Conservation (phyloP, 2,797 vertebrate species). For the Mus caroli region DNA sequence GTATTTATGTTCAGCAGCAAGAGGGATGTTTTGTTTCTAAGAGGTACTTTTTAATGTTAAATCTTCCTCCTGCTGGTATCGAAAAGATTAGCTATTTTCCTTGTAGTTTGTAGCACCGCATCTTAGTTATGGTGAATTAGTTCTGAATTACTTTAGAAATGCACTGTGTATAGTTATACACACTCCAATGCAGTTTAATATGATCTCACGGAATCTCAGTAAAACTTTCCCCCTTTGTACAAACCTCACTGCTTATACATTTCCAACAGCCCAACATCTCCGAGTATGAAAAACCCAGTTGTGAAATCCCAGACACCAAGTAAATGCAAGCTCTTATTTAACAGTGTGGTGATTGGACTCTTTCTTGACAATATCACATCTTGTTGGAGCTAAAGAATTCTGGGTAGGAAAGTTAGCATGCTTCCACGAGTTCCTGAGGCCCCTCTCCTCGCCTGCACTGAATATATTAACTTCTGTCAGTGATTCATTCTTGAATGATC, state of each 20-base stretch:
- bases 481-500: slow-evolving; percentile 68
- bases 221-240: slow-evolving; percentile 22
- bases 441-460: slow-evolving; percentile 48
- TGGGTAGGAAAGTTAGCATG: slow-evolving; percentile 83
- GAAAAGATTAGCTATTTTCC: background rate
- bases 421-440: slow-evolving; percentile 78
- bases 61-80: slow-evolving; percentile 34
- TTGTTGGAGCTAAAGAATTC: slow-evolving; percentile 85
- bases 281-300: slow-evolving; percentile 81
- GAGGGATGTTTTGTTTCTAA: slow-evolving; percentile 40
- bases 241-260: slow-evolving; percentile 14
- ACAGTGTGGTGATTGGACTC: slow-evolving; percentile 78
- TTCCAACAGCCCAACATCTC: slow-evolving; percentile 68
- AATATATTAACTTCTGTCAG: slow-evolving; percentile 75
- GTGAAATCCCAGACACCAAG: slow-evolving; percentile 83
- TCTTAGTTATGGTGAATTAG: slow-evolving; percentile 63
- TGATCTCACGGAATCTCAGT: slow-evolving; percentile 42
- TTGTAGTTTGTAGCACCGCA: slow-evolving; percentile 44
- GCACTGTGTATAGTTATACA: slow-evolving; percentile 7
- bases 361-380: slow-evolving; percentile 83
- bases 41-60: slow-evolving; percentile 51
- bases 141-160: slow-evolving; percentile 66
- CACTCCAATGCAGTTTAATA: slow-evolving; percentile 45
- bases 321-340: slow-evolving; percentile 85
- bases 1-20: slow-evolving; percentile 41